Base-by-base conservation (phyloP, 2,888 invertebrate genomes). In the Ectemnius lituratus region DNA sequence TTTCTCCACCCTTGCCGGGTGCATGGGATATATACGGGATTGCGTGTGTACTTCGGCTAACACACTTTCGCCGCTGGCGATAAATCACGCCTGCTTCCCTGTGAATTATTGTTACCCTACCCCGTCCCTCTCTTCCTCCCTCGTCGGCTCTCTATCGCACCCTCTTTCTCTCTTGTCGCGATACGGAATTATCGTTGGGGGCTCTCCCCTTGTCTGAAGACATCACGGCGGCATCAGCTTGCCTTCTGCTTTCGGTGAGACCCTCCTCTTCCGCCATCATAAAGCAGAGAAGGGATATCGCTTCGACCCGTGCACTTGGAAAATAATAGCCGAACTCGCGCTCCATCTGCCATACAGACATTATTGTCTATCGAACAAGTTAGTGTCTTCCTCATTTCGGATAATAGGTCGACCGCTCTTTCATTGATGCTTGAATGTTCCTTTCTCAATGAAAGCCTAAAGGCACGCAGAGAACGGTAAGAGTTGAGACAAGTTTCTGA, bases 71-170 rank as follows among this genome's bases (percentile, higher is more conserved):
- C 65, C 63, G 62, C 49, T 69, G 37, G 63, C 68, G 63, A 77
- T 77, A 63, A 58, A 76, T 77, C 77, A 72, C 62, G 52, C 28
- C 45, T 59, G 45, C 52, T 65, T 67, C 71, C 76, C 66, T 52
- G n/a, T 20, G 61, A 77, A 69, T 69, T 67, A 69, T 76, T 28
- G 27, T 63, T 47, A 8, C 28, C 14, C n/a, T 65, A 46, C n/a
- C 45, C 27, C 13, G 28, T 66, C 8, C 37, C 8, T 6, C 11
- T 8, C 37, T 37, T 11, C 11, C 37, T 37, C 8, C 11, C 8
- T 37, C 37, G 8, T 1, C 11, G 0, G 5, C 37, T 37, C 37
- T 37, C 37, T 11, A 6, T 37, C 37, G 37, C 37, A 11, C 37
- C 11, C 37, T 37, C 37, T 37, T 11, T 37, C 37, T 37, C 37